Base-by-base conservation (phyloP, 2,888 invertebrate species). In the Thumatha senex region DNA sequence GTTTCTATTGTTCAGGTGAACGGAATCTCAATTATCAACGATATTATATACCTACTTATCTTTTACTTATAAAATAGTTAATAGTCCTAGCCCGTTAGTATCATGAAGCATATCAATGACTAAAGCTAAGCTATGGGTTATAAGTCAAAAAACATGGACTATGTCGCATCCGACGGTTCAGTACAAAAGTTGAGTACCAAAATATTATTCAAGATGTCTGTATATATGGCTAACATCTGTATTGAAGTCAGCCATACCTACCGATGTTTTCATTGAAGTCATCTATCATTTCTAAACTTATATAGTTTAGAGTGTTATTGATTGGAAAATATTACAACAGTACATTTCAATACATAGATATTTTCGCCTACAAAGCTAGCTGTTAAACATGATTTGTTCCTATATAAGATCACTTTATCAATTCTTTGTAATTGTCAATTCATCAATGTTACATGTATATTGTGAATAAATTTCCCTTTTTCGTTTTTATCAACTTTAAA, bases 131-230 rank as follows among this genome's bases (percentile, higher is more conserved):
- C 89, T 89, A 87, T 83, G 80, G 82, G 70, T 79, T 84, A 72
- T 76, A 35, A 83, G 78, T 84, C 78, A 77, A 84, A 82, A 75
- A 80, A 82, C 64, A 83, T 86, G 89, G 89, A 89, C 89, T 77
- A 72, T 78, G 82, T 84, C 86, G 79, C 76, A 72, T 58, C 65
- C 83, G 85, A 87, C 86, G 70, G 73, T 63, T 78, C 65, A 84
- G 82, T 89, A 89, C 86, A 89, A 89, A 89, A 87, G 61, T 79
- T 67, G 78, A 83, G 84, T 89, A 89, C 87, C 87, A 89, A 89
- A 88, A 89, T 86, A 88, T 78, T 81, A 84, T 84, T 76, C 79
- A 75, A 82, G 76, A 78, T 56, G 58, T 69, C 58, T 59, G 48
- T 65, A 61, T 41, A 53, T 63, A 70, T 61, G 58, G 65, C 58